Conservation (phyloP, 1,140 invertebrate species). For the Drosophila melanogaster region DNA sequence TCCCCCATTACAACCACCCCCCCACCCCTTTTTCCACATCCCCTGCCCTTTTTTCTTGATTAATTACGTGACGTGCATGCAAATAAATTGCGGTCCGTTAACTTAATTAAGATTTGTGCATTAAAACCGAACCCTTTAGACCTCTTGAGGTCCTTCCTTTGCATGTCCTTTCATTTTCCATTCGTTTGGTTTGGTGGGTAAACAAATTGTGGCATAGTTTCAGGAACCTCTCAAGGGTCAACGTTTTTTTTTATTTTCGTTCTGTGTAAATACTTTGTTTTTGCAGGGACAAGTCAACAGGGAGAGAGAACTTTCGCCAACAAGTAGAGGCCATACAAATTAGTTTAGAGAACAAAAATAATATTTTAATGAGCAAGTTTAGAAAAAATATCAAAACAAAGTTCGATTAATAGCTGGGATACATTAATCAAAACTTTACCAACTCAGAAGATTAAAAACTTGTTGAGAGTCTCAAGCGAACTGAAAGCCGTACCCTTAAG, state of each 20-base stretch:
- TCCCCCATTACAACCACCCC: neutral
- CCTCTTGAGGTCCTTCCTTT: neutral
- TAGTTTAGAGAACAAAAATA: neutral
- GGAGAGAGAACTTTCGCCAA: no score
- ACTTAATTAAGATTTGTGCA: conserved; percentile 79
- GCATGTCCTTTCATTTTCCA: neutral
- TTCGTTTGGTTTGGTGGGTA: neutral
- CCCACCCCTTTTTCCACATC: neutral
- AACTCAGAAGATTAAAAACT: neutral
- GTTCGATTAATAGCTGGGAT: no score
- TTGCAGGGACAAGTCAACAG: neutral
- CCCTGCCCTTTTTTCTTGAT: conserved; percentile 47
- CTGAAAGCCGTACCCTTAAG: neutral
- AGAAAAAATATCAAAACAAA: neutral
- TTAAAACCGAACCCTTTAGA: conserved; percentile 25
- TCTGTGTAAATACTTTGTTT: neutral
- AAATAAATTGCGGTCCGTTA: conserved; percentile 77
- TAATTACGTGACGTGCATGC: conserved; percentile 80
- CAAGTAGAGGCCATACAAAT: neutral
- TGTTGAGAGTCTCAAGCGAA: neutral
- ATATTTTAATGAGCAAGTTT: neutral
- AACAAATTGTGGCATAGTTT: conserved; percentile 23
- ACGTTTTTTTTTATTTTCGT: neutral
- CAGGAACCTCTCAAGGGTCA: neutral
- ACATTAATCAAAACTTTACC: no score